Base-by-base conservation (phyloP, 2,888 invertebrate genomes). In the Agapostemon virescens region DNA sequence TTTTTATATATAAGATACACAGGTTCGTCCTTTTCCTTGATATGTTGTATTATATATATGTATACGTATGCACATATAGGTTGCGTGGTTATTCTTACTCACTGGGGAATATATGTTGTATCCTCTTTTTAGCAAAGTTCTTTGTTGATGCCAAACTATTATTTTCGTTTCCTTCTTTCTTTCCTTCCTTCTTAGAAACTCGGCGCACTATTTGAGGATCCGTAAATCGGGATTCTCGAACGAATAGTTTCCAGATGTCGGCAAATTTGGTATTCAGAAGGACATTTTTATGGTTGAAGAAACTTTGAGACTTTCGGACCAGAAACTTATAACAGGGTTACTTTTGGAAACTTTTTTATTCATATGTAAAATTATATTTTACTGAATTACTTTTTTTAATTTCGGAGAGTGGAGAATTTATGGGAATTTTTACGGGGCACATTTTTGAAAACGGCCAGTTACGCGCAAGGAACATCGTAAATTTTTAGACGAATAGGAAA, bases 221-320 rank as follows among this genome's bases (percentile, higher is more conserved):
- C 55, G 55, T 55, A 55, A 55, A 55, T 55, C 55, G 55, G 26
- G 26, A 55, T n/a, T 49, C 69, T 49, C 23, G 49, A 69, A 69
- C 26, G 55, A 26, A 55, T 26, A 55, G 55, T 55, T 55, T 26
- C 26, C 26, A 55, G 26, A 55, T 55, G 55, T 55, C 26, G 26
- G 26, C 55, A 26, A 55, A 55, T 55, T 55, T 55, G 55, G 55
- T 55, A 55, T 55, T 55, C 55, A 55, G 55, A 26, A 26, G 55
- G 55, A 55, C 26, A 55, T 55, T 55, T 30, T 63, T 55, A 55
- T 55, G 55, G 55, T 17, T 15, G 55, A 55, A 55, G 55, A 55
- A 55, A 55, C 26, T 55, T 55, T 26, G 6, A 26, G 55, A 17
- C 15, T 23, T 55, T n/a, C 26, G 26, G 7, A 15, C 26, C 17